Percentiles rank a stretch among this genome's conserved stretches.
phyloP scores from a whole-genome alignment of 1,140 invertebrate genomes.

The Kradibia gibbosae region DNA sequence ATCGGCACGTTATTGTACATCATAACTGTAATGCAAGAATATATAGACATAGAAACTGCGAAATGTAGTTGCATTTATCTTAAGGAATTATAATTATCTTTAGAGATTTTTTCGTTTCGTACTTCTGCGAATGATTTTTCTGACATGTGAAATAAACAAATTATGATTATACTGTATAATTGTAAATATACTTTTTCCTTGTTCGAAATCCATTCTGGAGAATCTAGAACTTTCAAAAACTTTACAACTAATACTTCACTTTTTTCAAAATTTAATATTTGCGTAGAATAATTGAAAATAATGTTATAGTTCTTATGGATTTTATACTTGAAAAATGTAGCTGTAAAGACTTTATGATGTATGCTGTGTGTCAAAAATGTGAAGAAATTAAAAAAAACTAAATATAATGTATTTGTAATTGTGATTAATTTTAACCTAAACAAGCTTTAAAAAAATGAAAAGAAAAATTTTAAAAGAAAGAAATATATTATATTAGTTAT shows the following conservation, averaged over 20 bases:
- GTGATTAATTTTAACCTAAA: neutral
- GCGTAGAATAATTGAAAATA: slow-evolving; percentile 7
- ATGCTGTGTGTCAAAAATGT: slow-evolving; percentile 36
- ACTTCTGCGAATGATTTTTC: slow-evolving; percentile 34
- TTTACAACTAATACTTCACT: slow-evolving; percentile 28
- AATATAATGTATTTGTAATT: neutral
- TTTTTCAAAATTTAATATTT: slow-evolving; percentile 35
- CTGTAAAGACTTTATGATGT: neutral
- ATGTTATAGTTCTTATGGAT: neutral
- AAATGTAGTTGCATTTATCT: neutral
- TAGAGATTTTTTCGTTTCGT: slow-evolving; percentile 32
- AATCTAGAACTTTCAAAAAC: slow-evolving; percentile 22
- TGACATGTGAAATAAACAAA: slow-evolving; percentile 20
- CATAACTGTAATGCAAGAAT: slow-evolving; percentile 27
- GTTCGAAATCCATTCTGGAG: slow-evolving; percentile 26
- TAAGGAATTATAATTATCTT: slow-evolving; percentile 20
- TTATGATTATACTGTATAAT: slow-evolving; percentile 12
- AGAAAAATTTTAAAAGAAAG: slow-evolving; percentile 20
- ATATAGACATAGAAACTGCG: neutral
- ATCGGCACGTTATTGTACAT: slow-evolving; percentile 40
- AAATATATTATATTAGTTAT: slow-evolving; percentile 6
- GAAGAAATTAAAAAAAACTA: neutral
- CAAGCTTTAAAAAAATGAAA: neutral
- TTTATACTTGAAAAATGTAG: slow-evolving; percentile 29
- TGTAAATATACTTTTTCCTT: slow-evolving; percentile 28